Base-by-base conservation (phyloP, 1,140 invertebrate species). In the Proales similis region DNA sequence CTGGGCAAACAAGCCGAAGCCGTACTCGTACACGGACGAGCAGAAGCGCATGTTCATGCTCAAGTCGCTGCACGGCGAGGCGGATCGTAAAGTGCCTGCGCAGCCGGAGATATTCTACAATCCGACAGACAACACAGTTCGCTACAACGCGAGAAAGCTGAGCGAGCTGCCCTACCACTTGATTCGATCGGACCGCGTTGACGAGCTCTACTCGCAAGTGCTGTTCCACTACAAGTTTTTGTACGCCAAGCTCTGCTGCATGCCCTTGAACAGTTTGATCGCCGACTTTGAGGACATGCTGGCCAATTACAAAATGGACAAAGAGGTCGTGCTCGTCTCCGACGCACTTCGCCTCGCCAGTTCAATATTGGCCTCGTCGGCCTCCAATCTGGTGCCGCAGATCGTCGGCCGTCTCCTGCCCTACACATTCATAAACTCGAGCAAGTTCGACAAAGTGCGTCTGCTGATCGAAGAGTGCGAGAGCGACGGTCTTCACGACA, bases 151-250 rank as follows among this genome's bases (percentile, higher is more conserved):
- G 6, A 65, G 78, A 26, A 78, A 79, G 66, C 67, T 79, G 11
- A 78, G 70, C 62, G 93, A 98, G 72, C 74, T 97, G 42, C 92
- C 94, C 0, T 97, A 85, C 74, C 93, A 97, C 71, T 76, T 97
- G 67, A 83, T 96, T 0, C 79, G 91, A 12, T 86, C 91, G 0
- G 82, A 86, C 51, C 82, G 92, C 22, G 92, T 90, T 69, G 86
- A 88, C 63, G 91, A 96, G 75, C 78, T 97, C 0, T 94, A 92
- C 72, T 83, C 87, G 48, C 83, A 92, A 68, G 90, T 95, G 7
- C 79, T 97, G 0, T 98, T 97, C 75, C 95, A 95, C 75, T 98
- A 96, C 71, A 84, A 91, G 65, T 98, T 92, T 89, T 78, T 98
- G 0, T 90, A 95, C 71, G 90, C 91, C 0, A 97, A 97, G 74